Evolutionary conservation across 2,888 invertebrate species (phyloP).

Genomic region (Allygus modestus): DNA sequence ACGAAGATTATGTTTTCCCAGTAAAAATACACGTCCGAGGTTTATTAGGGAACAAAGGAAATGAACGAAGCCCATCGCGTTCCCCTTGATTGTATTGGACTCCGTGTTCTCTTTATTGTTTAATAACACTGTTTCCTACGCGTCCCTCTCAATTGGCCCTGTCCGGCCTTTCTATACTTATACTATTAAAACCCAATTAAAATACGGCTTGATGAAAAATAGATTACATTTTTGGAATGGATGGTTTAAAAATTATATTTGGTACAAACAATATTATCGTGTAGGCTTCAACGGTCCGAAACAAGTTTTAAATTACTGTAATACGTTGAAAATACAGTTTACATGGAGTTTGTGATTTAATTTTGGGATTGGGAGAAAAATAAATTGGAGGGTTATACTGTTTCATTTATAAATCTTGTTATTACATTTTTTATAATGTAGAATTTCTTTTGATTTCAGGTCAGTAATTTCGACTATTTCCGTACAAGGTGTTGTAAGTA

Average conservation of each 20-base stretch:
- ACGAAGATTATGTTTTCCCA: neutral
- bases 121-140: constrained; percentile 10
- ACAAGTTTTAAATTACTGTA: no score
- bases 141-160: neutral
- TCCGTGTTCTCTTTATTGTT: constrained; percentile 8
- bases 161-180: neutral
- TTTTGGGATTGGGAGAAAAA: no score
- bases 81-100: neutral
- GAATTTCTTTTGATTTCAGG: neutral
- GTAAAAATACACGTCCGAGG: neutral
- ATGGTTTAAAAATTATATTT: no score
- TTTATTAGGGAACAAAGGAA: neutral
- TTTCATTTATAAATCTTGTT: no score
- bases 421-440: no score
- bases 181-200: neutral
- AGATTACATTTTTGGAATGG: no score
- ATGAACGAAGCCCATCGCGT: neutral
- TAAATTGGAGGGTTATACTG: no score
- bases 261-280: no score
- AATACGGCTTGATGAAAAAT: neutral
- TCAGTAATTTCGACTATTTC: neutral
- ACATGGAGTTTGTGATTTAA: no score
- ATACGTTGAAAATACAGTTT: no score
- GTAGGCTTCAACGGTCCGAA: no score
- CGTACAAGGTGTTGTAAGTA: no score